Evolutionary conservation across 2,888 invertebrate genomes (phyloP), one percentile per base, ranked within the genome.

Genomic region (Bunonema sp.): DNA sequence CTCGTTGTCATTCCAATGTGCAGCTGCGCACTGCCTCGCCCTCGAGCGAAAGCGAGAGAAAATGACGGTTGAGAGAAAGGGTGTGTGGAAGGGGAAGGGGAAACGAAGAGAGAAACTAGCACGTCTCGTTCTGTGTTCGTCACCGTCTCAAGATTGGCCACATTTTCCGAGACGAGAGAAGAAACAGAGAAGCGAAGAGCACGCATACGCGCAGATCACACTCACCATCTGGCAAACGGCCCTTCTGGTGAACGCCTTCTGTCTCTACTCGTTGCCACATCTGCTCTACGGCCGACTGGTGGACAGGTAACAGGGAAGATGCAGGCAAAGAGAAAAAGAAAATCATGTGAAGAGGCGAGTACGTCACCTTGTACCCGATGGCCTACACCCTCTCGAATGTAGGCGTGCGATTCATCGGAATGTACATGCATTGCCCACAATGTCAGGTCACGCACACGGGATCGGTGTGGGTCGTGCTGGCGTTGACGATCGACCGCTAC

Each of bases 221-320:
- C 42, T 64, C 34, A 61, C 65, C 7, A 41, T 54, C 15, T 64
- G 64, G 64, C 64, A 64, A 42, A 59, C 64, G 19, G 61, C 61
- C 7, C 46, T 65, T 8, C 44, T 64, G n/a, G 50, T 48, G 38
- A 63, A 64, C 41, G 64, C 64, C 37, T 64, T 64, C 41, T 45
- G 65, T 4, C 52, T 64, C 8, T 64, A 64, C 41, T 61, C 57
- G 15, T 42, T 65, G 39, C 64, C 64, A 21, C 60, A 61, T 29
- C 40, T 64, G 5, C 41, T 56, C 21, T 57, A 48, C 41, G 52
- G n/a, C n/a, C n/a, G n/a, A n/a, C n/a, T n/a, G n/a, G n/a, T n/a
- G n/a, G n/a, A n/a, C n/a, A n/a, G n/a, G n/a, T n/a, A n/a, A n/a
- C n/a, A n/a, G n/a, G n/a, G n/a, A n/a, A n/a, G n/a, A n/a, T n/a